Percentiles rank a stretch among this genome's conserved stretches.
phyloP scores from a whole-genome alignment of 2,888 invertebrate species.

The Hybos culiciformis region DNA sequence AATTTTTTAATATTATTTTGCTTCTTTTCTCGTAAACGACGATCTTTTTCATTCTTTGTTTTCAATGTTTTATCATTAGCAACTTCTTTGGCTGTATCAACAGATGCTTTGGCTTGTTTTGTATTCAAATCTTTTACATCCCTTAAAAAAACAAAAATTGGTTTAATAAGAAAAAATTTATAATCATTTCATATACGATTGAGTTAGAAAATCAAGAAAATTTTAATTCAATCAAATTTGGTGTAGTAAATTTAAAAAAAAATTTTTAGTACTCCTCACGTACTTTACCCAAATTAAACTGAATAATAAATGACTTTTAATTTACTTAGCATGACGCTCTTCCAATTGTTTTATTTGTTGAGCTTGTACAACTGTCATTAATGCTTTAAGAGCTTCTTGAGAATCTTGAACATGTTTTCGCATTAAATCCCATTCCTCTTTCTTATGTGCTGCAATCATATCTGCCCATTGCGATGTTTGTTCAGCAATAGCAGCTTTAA shows the following conservation, averaged over 20 bases:
- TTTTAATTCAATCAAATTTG: neutral
- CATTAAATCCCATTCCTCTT: constrained; percentile 71
- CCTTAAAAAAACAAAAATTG: constrained; percentile 35
- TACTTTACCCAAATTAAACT: no score
- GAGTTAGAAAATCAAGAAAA: neutral
- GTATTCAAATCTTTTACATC: constrained; percentile 93
- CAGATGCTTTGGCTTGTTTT: constrained; percentile 88
- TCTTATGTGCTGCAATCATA: constrained; percentile 69
- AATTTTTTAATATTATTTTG: constrained; percentile 97
- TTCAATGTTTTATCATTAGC: constrained; percentile 91
- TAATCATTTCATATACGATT: neutral
- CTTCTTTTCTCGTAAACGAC: constrained; percentile 84
- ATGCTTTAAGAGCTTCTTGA: constrained; percentile 51
- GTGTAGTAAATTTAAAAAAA: no score
- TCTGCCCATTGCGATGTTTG: constrained; percentile 93
- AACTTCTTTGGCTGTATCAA: constrained; percentile 93
- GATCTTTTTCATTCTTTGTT: constrained; percentile 93
- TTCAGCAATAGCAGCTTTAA: constrained; percentile 73
- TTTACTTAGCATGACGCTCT: constrained; percentile 59
- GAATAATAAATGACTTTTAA: no score
- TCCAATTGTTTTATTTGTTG: constrained; percentile 81
- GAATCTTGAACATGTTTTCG: constrained; percentile 75
- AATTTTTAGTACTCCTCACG: no score
- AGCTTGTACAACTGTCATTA: constrained; percentile 72
- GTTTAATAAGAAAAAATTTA: neutral